A percentile compares a stretch with the other conserved stretches of the same genome.
Conservation (phyloP, 2,888 invertebrate genomes). For the Rhyacophila evoluta region DNA sequence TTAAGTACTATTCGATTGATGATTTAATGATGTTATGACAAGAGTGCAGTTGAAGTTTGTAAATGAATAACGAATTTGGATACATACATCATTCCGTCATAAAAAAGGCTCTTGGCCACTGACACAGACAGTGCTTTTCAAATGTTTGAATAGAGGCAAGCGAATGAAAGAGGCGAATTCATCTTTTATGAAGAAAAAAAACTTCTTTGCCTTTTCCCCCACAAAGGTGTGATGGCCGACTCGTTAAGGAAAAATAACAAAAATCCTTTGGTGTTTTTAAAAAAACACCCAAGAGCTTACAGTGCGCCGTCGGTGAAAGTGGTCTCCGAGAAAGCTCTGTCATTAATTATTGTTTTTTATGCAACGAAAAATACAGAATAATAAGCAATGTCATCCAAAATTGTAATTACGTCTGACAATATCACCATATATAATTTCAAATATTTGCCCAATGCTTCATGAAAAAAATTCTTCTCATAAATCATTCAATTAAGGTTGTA, state of each 20-base stretch:
- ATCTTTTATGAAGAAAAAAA: background rate
- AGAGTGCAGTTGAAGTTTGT: too few relatives aligned
- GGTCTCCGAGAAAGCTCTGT: background rate
- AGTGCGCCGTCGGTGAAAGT: background rate
- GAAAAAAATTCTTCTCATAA: too few relatives aligned
- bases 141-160: slow-evolving; percentile 9
- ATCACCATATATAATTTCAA: too few relatives aligned
- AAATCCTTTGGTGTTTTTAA: slow-evolving; percentile 4
- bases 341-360: slow-evolving; percentile 12
- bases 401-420: too few relatives aligned
- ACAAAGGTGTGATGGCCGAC: slow-evolving; percentile 18
- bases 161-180: slow-evolving; percentile 22
- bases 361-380: background rate
- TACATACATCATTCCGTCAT: background rate
- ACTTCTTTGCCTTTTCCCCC: background rate
- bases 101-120: slow-evolving; percentile 11
- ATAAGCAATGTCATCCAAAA: background rate
- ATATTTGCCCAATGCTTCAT: too few relatives aligned
- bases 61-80: too few relatives aligned
- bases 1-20: too few relatives aligned
- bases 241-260: slow-evolving; percentile 19
- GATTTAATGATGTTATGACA: too few relatives aligned
- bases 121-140: slow-evolving; percentile 2
- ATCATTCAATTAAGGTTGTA: too few relatives aligned
- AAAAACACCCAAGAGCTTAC: background rate